Conservation (phyloP, 2,797 vertebrate genomes). For the Hippocampus kuda region DNA sequence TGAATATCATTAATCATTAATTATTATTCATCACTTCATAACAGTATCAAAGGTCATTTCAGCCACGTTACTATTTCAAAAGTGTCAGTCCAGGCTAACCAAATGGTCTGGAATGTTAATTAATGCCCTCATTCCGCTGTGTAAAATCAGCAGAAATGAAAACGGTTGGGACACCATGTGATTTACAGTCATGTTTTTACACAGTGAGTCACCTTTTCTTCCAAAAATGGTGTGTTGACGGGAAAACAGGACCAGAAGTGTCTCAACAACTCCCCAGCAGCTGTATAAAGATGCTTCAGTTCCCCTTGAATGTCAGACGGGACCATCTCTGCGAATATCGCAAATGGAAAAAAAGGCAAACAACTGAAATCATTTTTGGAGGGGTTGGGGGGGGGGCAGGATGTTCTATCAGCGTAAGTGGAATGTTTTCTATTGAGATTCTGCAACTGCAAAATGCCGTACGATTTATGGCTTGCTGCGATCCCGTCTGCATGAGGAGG, state of each 20-base stretch:
- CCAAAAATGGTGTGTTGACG: conserved; percentile 90
- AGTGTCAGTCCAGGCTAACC: background rate
- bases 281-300: conserved; percentile 90
- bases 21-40: too few species aligned
- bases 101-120: too few species aligned
- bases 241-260: conserved; percentile 99
- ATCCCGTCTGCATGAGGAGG: conserved; percentile 85
- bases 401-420: too few species aligned
- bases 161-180: background rate
- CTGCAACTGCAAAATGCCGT: conserved; percentile 42
- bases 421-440: background rate
- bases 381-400: background rate
- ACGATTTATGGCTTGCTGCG: conserved; percentile 95
- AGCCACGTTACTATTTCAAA: too few species aligned
- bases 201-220: conserved; percentile 80
- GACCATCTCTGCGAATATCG: conserved; percentile 79
- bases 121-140: too few species aligned
- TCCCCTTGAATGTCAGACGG: conserved; percentile 88
- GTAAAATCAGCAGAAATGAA: too few species aligned
- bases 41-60: too few species aligned
- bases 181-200: background rate
- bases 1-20: too few species aligned
- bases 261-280: conserved; percentile 85
- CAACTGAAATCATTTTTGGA: background rate
- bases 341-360: background rate